Percentiles rank a stretch among this genome's conserved stretches.
phyloP scores from a whole-genome alignment of 2,888 invertebrate species.

The Iphiclides podalirius region DNA sequence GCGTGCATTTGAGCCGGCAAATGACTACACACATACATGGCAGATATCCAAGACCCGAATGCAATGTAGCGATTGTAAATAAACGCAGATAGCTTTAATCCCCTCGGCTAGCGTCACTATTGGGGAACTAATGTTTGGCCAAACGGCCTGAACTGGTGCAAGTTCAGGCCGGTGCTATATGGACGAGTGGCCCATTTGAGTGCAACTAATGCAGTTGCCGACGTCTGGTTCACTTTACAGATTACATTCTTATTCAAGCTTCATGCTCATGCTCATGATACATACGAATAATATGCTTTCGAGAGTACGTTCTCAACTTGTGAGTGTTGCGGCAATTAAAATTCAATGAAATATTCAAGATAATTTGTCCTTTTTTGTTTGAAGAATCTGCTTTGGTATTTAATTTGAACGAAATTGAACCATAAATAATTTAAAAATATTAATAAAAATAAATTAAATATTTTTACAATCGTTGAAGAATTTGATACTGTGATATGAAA shows the following conservation, averaged over 20 bases:
- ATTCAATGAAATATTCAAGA: too few relatives aligned
- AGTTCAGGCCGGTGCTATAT: neutral
- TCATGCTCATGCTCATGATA: neutral
- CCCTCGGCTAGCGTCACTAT: constrained; percentile 2
- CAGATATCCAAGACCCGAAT: constrained; percentile 19
- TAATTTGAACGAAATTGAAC: too few relatives aligned
- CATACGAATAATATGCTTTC: neutral
- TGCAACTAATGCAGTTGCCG: constrained; percentile 7
- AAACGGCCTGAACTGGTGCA: too few relatives aligned
- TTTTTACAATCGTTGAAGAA: too few relatives aligned
- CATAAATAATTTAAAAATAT: too few relatives aligned
- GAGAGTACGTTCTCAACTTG: neutral
- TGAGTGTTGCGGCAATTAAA: too few relatives aligned
- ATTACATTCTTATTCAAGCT: constrained; percentile 1
- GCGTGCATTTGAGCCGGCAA: constrained; percentile 9
- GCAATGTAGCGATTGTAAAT: constrained; percentile 15
- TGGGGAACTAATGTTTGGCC: constrained; percentile 18
- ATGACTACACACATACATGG: constrained; percentile 19
- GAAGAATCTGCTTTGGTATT: too few relatives aligned
- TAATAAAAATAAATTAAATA: too few relatives aligned
- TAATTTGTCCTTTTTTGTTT: neutral
- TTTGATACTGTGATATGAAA: too few relatives aligned
- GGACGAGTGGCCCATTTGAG: neutral
- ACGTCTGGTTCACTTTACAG: constrained; percentile 1
- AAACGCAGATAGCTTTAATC: constrained; percentile 20